Evolutionary conservation across 2,113 vertebrate species (phyloP).

Genomic region (Atractosteus spatula): DNA sequence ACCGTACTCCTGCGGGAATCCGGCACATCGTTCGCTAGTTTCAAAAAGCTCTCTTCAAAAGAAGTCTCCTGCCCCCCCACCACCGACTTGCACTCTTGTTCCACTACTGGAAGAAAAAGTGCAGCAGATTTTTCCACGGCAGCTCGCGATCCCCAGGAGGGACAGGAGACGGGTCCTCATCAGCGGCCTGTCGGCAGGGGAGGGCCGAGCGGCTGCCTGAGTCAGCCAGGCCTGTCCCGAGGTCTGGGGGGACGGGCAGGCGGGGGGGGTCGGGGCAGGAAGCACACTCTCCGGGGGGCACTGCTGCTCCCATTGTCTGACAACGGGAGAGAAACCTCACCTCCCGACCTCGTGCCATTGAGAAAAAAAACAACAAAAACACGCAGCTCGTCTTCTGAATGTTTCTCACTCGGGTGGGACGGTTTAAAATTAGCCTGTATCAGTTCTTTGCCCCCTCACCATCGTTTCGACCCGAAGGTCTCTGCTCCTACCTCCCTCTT

Average conservation of each 20-base stretch:
- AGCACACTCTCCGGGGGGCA: slow-evolving; percentile 56
- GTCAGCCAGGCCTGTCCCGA: too few species aligned
- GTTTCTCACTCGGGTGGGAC: too few species aligned
- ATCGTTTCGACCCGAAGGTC: too few species aligned
- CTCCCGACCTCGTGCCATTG: slow-evolving; percentile 59
- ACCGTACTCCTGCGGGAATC: too few species aligned
- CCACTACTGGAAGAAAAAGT: neutral
- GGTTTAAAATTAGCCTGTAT: too few species aligned
- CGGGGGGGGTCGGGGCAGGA: slow-evolving; percentile 59
- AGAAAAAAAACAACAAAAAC: slow-evolving; percentile 42
- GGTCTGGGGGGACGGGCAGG: slow-evolving; percentile 37
- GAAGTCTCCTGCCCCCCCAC: too few species aligned
- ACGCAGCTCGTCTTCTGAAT: slow-evolving; percentile 36
- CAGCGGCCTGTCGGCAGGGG: slow-evolving; percentile 34
- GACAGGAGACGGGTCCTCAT: slow-evolving; percentile 14
- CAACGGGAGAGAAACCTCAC: slow-evolving; percentile 47
- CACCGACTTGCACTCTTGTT: too few species aligned
- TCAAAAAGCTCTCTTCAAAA: too few species aligned
- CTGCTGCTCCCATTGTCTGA: slow-evolving; percentile 55
- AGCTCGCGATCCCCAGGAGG: too few species aligned
- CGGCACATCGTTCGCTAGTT: too few species aligned
- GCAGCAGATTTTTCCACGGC: neutral
- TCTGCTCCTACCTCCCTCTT: too few species aligned
- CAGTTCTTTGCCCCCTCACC: too few species aligned
- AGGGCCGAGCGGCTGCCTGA: slow-evolving; percentile 20